Conservation (phyloP, 1,140 invertebrate species). For the Drosophila simulans region DNA sequence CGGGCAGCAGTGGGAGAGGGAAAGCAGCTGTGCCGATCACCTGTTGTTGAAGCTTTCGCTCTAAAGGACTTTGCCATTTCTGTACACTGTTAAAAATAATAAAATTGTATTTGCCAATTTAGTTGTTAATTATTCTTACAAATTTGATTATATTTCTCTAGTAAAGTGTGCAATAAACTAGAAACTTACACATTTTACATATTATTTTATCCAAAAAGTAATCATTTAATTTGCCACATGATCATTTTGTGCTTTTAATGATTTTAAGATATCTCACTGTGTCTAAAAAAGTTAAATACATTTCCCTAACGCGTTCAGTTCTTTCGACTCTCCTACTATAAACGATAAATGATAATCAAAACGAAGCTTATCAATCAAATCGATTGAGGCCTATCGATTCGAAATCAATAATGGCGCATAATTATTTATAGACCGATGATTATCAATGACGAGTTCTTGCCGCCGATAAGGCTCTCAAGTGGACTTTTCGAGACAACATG, state of each 20-base stretch:
- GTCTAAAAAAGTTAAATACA: too few species aligned
- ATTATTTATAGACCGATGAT: slow-evolving; percentile 47
- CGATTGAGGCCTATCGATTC: slow-evolving; percentile 21
- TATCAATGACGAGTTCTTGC: slow-evolving; percentile 34
- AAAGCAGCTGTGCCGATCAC: slow-evolving; percentile 59
- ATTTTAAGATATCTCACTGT: too few species aligned
- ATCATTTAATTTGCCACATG: too few species aligned
- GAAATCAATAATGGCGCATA: slow-evolving; percentile 38
- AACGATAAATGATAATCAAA: slow-evolving; percentile 14
- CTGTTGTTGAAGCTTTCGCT: slow-evolving; percentile 44
- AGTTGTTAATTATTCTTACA: background rate
- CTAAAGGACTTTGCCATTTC: slow-evolving; percentile 27
- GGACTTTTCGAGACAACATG: slow-evolving; percentile 32
- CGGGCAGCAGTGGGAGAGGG: slow-evolving; percentile 2
- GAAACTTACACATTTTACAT: too few species aligned
- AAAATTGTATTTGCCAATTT: background rate
- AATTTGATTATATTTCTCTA: too few species aligned
- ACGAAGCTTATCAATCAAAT: slow-evolving; percentile 55
- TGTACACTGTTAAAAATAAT: background rate
- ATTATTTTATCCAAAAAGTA: too few species aligned
- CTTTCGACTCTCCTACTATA: slow-evolving; percentile 28
- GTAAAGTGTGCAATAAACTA: too few species aligned
- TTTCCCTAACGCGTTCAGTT: background rate
- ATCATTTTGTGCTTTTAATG: too few species aligned
- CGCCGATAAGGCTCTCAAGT: slow-evolving; percentile 19